Percentiles rank a stretch among this genome's conserved stretches.
Evolutionary conservation across 2,888 invertebrate species (phyloP).

Genomic region (Campoletis raptor): DNA sequence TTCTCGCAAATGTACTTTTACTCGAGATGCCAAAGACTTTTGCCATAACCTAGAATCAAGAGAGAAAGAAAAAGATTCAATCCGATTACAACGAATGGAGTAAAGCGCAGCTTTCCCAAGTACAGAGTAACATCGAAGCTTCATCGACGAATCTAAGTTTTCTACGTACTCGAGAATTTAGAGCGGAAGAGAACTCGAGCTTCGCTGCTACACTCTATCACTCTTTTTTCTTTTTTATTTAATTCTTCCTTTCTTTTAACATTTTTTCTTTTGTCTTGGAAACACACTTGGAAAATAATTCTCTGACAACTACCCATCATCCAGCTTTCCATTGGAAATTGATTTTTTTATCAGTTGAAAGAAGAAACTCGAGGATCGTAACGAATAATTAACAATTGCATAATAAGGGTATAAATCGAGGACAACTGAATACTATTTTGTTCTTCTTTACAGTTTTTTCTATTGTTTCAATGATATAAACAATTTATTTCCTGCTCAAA

Average conservation of each 20-base stretch:
- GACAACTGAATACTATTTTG: constrained; percentile 10
- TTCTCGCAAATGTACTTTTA: neutral
- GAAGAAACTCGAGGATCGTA: neutral
- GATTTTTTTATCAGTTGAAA: constrained; percentile 29
- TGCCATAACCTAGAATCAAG: neutral
- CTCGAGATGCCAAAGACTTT: neutral
- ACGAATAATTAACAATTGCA: constrained; percentile 37
- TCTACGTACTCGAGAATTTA: constrained; percentile 53
- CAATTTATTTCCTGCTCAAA: neutral
- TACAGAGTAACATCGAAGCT: constrained; percentile 11
- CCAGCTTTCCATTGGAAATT: constrained; percentile 27
- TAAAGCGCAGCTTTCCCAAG: constrained; percentile 14
- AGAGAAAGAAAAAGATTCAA: constrained; percentile 18
- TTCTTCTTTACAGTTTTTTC: neutral
- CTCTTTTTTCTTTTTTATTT: constrained; percentile 19
- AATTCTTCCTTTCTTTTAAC: neutral
- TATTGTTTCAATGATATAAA: neutral
- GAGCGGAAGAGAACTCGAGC: constrained; percentile 42
- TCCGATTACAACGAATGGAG: constrained; percentile 14
- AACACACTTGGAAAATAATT: constrained; percentile 20
- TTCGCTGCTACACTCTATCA: constrained; percentile 1
- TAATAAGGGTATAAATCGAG: neutral
- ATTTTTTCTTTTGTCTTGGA: neutral
- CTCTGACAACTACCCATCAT: neutral
- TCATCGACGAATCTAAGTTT: constrained; percentile 24